A percentile compares a stretch with the other conserved stretches of the same genome.
Conservation (phyloP, 1,140 invertebrate genomes). For the Drosophila leontia region DNA sequence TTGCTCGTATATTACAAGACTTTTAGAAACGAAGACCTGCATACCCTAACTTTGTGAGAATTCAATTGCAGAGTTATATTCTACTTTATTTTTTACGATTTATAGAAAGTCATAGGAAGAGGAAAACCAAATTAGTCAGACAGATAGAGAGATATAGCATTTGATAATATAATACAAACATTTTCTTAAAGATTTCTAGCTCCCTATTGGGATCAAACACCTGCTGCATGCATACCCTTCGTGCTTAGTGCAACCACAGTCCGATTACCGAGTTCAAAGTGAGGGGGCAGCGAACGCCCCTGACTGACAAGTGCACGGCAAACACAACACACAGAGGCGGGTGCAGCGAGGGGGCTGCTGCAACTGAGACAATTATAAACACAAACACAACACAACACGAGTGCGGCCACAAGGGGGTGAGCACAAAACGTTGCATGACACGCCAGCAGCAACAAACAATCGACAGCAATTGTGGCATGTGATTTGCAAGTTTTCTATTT, state of each 20-base stretch:
- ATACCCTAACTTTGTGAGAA: not conserved
- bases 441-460: slow-evolving; percentile 45
- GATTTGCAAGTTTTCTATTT: slow-evolving; percentile 63
- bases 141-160: too few relatives aligned
- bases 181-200: not conserved
- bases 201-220: not conserved
- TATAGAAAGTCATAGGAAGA: not conserved
- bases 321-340: slow-evolving; percentile 4
- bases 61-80: not conserved
- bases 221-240: slow-evolving; percentile 11
- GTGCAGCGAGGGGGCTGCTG: not conserved
- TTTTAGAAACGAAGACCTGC: not conserved
- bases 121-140: not conserved
- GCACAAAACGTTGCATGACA: slow-evolving; percentile 71
- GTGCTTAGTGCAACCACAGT: slow-evolving; percentile 13
- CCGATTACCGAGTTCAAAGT: slow-evolving; percentile 19
- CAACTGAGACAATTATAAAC: slow-evolving; percentile 69
- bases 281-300: slow-evolving; percentile 65
- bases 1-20: too few relatives aligned
- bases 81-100: too few relatives aligned
- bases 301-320: slow-evolving; percentile 63
- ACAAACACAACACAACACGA: slow-evolving; percentile 50
- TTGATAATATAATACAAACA: not conserved
- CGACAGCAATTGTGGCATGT: slow-evolving; percentile 62
- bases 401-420: slow-evolving; percentile 51